Evolutionary conservation across 2,797 vertebrate genomes (phyloP), one percentile per base, ranked within the genome.

Genomic region (Lacerta viridis): DNA sequence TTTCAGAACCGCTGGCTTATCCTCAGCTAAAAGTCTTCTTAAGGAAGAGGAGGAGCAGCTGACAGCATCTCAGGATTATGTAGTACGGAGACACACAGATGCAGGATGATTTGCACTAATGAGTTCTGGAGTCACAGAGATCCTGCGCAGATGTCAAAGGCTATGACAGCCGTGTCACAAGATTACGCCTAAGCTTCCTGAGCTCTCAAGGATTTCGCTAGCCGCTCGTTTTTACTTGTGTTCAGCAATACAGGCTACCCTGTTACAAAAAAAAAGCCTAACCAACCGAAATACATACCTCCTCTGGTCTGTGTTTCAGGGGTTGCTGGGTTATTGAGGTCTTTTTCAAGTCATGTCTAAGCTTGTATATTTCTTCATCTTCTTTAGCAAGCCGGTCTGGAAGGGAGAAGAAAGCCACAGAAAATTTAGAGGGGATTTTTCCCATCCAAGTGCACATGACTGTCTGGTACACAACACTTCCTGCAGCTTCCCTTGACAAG

Each of bases 351-450:
- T 99, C 98, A 41, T 99, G 98, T 84, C 98, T 98, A 87, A 99
- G 97, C 96, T 98, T 99, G 96, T 98, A 99, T 93, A 99, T 99
- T 92, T 99, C 98, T 95, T 99, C 99, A 82, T 99, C 98, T 96
- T 99, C 99, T 97, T 98, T 99, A 93, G 97, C 96, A 39, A 98
- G 94, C 93, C 97, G 98, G 95, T 99, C 99, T 99, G 91, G 72
- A 92, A 61, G 89, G 61, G 93, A 92, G 66, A 33, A 88, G 7
- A 76, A 71, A 46, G 50, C 25, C n/a, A 2, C 13, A 90, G 1
- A 90, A 77, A 80, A 23, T 5, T 5, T 79, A 78, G 39, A 46
- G 33, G 33, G 36, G 36, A 3, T 1, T 15, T n/a, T 84, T 0
- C 0, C 7, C 43, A 71, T 36, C 15, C 33, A 23, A 20, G 89